Evolutionary conservation across 2,888 invertebrate genomes (phyloP).

Genomic region (Patella depressa): DNA sequence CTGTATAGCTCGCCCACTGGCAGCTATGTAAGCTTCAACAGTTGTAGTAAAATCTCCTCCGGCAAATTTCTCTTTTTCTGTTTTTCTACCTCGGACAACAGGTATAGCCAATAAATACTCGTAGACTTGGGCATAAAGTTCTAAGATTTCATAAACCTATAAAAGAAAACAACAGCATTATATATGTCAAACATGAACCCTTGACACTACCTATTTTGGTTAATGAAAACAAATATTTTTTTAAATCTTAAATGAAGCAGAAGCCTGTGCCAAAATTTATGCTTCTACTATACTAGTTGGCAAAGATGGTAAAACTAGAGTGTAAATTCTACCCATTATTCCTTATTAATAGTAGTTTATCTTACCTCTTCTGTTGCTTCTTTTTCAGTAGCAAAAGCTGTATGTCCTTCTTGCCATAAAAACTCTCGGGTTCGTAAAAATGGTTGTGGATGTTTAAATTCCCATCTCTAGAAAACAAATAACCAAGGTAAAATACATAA

Average conservation of each 20-base stretch:
- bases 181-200: too few species aligned
- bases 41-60: constrained; percentile 98
- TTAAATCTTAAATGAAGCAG: neutral
- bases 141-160: constrained; percentile 74
- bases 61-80: constrained; percentile 99
- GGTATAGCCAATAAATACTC: constrained; percentile 93
- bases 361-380: constrained; percentile 92
- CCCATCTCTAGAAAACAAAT: constrained; percentile 86
- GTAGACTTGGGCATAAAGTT: constrained; percentile 91
- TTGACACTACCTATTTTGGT: too few species aligned
- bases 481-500: neutral
- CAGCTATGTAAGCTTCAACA: constrained; percentile 94
- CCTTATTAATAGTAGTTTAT: neutral
- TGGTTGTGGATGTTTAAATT: constrained; percentile 99
- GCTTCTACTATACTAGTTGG: neutral
- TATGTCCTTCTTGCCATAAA: constrained; percentile 99
- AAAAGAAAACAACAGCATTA: neutral
- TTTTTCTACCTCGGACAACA: constrained; percentile 83
- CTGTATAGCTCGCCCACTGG: constrained; percentile 94
- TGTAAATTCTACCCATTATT: too few species aligned
- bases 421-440: constrained; percentile 98
- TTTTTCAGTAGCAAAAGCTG: constrained; percentile 86
- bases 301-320: neutral
- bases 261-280: neutral
- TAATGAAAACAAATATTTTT: neutral